Evolutionary conservation across 2,888 invertebrate species (phyloP), one percentile per base, ranked within the genome.

Genomic region (Cephonodes hylas): DNA sequence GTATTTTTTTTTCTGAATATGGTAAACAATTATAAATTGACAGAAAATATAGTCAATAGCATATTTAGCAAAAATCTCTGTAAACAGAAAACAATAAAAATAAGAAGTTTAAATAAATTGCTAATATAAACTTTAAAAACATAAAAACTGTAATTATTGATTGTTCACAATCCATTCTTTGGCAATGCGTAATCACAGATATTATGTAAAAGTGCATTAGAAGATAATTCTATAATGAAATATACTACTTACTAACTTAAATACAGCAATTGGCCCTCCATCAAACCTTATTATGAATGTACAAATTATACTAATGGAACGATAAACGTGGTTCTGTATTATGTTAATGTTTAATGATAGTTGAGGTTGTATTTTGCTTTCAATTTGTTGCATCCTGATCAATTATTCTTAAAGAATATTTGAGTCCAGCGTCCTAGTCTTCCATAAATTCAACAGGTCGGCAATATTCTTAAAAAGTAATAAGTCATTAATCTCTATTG

Each of bases 221-320:
- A 10, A 31, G 7, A 15, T 7, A 31, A 18, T 15, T 18, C 18
- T 8, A 18, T 18, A 31, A 31, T 31, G 31, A 53, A 53, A 27
- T 27, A 31, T 6, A 10, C 31, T 31, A 27, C 18, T 31, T 18
- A 53, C 53, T 3, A 15, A 18, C 3, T 53, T 20, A 31, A 27
- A 53, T 27, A 31, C 18, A 53, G 53, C 53, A 53, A 53, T 53
- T 53, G 27, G 31, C 27, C 53, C 53, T 53, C 53, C 31, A 53
- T 53, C 53, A 53, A 53, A 53, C 53, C 53, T 53, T 53, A 27
- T 53, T 53, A 53, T 27, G 31, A 31, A 18, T 48, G 27, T 27
- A 53, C 48, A 53, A 31, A 53, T 53, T 31, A 53, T 53, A 53
- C 31, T 53, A 31, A 53, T 53, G 53, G 53, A 53, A 53, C 8